A percentile compares a stretch with the other conserved stretches of the same genome.
Evolutionary conservation across 2,113 vertebrate genomes (phyloP).

Genomic region (Mellivora capensis): DNA sequence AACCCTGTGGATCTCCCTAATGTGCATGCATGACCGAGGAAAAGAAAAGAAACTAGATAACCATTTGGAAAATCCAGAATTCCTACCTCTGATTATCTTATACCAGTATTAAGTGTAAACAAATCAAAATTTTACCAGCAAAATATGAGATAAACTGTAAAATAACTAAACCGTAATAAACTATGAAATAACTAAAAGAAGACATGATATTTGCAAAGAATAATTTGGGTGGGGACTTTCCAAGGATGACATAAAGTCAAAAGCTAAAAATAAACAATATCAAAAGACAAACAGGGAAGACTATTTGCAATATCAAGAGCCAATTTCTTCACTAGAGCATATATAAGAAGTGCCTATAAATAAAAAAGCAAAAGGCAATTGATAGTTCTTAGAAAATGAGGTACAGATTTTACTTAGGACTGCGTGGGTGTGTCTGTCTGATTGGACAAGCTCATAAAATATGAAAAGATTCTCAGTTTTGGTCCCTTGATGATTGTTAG

Average conservation of each 20-base stretch:
- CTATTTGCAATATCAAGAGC: neutral
- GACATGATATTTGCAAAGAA: neutral
- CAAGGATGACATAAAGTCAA: neutral
- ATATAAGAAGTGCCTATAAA: neutral
- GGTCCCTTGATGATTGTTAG: neutral
- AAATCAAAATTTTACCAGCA: neutral
- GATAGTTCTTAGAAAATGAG: neutral
- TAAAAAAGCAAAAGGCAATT: neutral
- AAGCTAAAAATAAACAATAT: neutral
- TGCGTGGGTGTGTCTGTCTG: neutral
- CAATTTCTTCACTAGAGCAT: neutral
- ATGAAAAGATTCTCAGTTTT: neutral
- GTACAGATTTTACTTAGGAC: neutral
- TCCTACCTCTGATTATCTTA: neutral
- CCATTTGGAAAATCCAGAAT: neutral
- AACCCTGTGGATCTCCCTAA: constrained; percentile 76
- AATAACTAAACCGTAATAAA: neutral
- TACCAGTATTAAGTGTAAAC: neutral
- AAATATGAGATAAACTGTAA: neutral
- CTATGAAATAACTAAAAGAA: neutral
- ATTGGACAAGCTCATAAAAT: neutral
- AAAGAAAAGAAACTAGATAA: neutral
- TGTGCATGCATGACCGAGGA: constrained; percentile 75
- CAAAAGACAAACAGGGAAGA: neutral
- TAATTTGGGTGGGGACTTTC: neutral